A percentile compares a stretch with the other conserved stretches of the same genome.
phyloP scores from a whole-genome alignment of 2,888 invertebrate species.

The Steinernema scapterisci region DNA sequence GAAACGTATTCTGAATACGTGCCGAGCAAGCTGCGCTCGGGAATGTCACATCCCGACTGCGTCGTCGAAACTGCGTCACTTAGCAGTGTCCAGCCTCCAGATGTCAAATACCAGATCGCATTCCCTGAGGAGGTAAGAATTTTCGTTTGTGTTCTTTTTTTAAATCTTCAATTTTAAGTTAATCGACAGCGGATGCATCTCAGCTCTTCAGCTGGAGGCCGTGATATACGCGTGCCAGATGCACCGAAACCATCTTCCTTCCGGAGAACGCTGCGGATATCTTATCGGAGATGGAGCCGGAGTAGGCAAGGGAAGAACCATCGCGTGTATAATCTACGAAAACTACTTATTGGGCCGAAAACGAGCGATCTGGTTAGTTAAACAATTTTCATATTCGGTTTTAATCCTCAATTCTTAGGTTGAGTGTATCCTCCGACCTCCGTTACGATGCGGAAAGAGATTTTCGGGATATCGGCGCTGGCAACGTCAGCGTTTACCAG shows the following conservation, averaged over 20 bases:
- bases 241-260: slow-evolving; percentile 80
- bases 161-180: slow-evolving; percentile 39
- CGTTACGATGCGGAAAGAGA: slow-evolving; percentile 97
- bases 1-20: slow-evolving; percentile 98
- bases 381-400: slow-evolving; percentile 42
- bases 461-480: slow-evolving; percentile 90
- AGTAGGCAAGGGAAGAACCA: slow-evolving; percentile 94
- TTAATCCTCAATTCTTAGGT: slow-evolving; percentile 39
- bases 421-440: slow-evolving; percentile 87
- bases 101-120: slow-evolving; percentile 72
- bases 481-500: slow-evolving; percentile 82
- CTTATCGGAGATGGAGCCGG: slow-evolving; percentile 95
- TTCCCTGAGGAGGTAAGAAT: slow-evolving; percentile 80
- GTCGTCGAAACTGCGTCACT: slow-evolving; percentile 98
- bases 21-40: slow-evolving; percentile 82
- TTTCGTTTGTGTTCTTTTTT: no score
- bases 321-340: slow-evolving; percentile 96
- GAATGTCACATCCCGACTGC: slow-evolving; percentile 94
- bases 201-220: slow-evolving; percentile 94
- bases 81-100: slow-evolving; percentile 73
- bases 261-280: slow-evolving; percentile 84
- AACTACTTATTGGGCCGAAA: slow-evolving; percentile 91
- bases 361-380: slow-evolving; percentile 82
- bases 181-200: slow-evolving; percentile 83
- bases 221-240: slow-evolving; percentile 96